Conservation (phyloP, 2,888 invertebrate genomes). For the Ectemnius cavifrons region DNA sequence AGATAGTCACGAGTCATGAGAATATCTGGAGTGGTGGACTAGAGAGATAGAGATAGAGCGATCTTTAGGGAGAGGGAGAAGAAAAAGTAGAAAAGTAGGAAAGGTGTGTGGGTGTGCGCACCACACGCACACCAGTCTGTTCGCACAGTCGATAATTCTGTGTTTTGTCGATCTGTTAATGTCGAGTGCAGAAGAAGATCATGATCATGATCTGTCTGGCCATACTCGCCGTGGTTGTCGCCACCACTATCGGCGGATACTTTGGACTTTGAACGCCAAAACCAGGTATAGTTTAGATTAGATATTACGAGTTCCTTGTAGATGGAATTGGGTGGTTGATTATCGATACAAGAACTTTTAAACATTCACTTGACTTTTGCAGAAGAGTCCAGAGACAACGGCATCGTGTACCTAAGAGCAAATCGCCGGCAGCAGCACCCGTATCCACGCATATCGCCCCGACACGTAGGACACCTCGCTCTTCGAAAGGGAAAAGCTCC, state of each 20-base stretch:
- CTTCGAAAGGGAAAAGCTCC: conserved; percentile 32
- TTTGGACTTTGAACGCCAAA: conserved; percentile 79
- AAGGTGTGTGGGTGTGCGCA: neutral
- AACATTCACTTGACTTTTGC: conserved; percentile 26
- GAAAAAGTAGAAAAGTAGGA: neutral
- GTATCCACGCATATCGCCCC: conserved; percentile 57
- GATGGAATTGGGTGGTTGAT: no score
- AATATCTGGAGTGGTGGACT: neutral
- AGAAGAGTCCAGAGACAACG: conserved; percentile 64
- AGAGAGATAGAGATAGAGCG: conserved; percentile 13
- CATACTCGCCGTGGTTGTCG: conserved; percentile 87
- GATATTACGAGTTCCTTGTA: neutral
- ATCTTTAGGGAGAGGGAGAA: neutral
- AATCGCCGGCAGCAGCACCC: conserved; percentile 59
- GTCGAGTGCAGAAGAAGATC: conserved; percentile 91
- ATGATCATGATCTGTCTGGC: conserved; percentile 94
- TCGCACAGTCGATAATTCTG: conserved; percentile 46
- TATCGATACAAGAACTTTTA: no score
- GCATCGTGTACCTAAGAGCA: conserved; percentile 51
- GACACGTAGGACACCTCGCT: conserved; percentile 42
- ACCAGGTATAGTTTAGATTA: conserved; percentile 60
- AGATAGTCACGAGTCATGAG: conserved; percentile 8
- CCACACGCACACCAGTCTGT: neutral
- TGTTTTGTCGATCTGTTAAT: conserved; percentile 54
- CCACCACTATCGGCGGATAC: conserved; percentile 84